Evolutionary conservation across 2,888 invertebrate genomes (phyloP), one percentile per base, ranked within the genome.

Genomic region (Miltochrista miniata): DNA sequence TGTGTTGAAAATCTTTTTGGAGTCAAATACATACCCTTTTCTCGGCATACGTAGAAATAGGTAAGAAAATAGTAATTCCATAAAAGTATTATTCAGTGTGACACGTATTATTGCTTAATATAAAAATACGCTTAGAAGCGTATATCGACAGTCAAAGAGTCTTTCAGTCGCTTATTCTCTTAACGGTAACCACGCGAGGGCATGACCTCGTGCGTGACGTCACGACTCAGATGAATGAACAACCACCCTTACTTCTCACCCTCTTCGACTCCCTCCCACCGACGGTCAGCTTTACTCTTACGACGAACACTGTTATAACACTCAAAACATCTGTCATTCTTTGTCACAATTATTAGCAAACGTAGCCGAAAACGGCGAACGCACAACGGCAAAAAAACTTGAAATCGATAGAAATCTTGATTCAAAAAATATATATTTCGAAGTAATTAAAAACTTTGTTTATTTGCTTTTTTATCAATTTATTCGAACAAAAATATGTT

Each of bases 151-250:
- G 71, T 70, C 65, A 68, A 59, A 50, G 56, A 70, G 69, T 74
- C 79, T 76, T 81, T 79, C 74, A 61, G 72, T 61, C 61, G 64
- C 77, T 59, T 72, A 71, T 75, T 77, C 72, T 78, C 72, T 68
- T 59, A 61, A 43, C 66, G 58, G 65, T 72, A 68, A 64, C 61
- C 69, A 65, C 68, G 64, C 72, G 83, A 83, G 89, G 87, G 80
- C 87, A 85, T 72, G 88, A 88, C 87, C 89, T 83, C 81, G 80
- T 59, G 63, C 70, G 76, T 87, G 87, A 88, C 89, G 89, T 88
- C 87, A 87, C 76, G 73, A 61, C 64, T 72, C 83, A 81, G 84
- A 87, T 89, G 90, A 90, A 89, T 88, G 90, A 86, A 85, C 84
- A 83, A 59, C 79, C 74, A 70, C 80, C 76, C 71, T 11, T 64